phyloP scores from a whole-genome alignment of 2,797 vertebrate species.

The Crypturellus tataupa region DNA sequence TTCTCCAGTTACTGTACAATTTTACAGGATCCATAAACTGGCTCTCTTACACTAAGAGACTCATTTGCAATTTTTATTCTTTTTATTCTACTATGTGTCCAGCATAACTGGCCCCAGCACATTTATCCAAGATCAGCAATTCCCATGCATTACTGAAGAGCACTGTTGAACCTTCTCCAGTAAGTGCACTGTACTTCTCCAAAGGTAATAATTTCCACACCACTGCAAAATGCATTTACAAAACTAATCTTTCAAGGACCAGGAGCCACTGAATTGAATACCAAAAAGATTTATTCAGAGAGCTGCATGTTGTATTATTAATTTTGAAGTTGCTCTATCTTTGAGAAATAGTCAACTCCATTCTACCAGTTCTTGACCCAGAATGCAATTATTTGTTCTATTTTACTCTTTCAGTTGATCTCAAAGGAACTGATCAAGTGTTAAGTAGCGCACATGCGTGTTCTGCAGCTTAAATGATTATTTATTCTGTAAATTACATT shows the following conservation, averaged over 20 bases:
- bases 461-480: neutral
- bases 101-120: neutral
- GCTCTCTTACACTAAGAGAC: neutral
- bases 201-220: slow-evolving; percentile 53
- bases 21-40: neutral
- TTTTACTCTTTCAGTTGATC: slow-evolving; percentile 8
- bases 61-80: neutral
- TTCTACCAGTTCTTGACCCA: neutral
- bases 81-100: neutral
- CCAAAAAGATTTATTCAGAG: slow-evolving; percentile 15
- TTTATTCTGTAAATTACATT: neutral
- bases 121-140: slow-evolving; percentile 23
- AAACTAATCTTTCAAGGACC: slow-evolving; percentile 49
- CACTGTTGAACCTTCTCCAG: neutral
- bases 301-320: neutral
- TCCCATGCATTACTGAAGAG: neutral
- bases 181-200: neutral
- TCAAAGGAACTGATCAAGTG: neutral
- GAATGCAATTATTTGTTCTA: neutral
- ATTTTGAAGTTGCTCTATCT: neutral
- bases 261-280: slow-evolving; percentile 21
- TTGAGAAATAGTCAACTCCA: neutral
- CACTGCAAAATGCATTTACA: slow-evolving; percentile 22
- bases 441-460: neutral
- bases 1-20: neutral